Conservation (phyloP, 2,113 vertebrate genomes). For the Nothoprocta perdicaria region DNA sequence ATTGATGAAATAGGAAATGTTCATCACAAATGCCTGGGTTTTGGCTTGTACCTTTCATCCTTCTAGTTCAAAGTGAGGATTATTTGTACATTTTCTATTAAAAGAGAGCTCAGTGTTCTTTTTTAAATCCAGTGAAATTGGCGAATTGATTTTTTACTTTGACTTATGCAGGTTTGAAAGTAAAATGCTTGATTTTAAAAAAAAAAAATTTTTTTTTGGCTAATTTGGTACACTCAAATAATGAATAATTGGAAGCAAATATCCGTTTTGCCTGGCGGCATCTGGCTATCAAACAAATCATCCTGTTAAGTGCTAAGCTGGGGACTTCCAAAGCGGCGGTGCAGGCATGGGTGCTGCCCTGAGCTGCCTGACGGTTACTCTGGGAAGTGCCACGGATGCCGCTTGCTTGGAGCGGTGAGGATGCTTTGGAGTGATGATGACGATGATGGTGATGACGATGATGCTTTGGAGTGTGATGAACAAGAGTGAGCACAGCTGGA, state of each 20-base stretch:
- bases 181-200: neutral
- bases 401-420: too few relatives aligned
- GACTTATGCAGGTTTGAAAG: neutral
- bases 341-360: neutral
- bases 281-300: slow-evolving; percentile 31
- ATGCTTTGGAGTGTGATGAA: too few relatives aligned
- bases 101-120: neutral
- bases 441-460: too few relatives aligned
- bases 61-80: slow-evolving; percentile 13
- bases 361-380: neutral
- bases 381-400: neutral
- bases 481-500: too few relatives aligned
- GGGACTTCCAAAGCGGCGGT: slow-evolving; percentile 19
- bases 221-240: slow-evolving; percentile 21
- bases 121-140: slow-evolving; percentile 1
- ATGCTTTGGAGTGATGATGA: too few relatives aligned
- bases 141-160: slow-evolving; percentile 30
- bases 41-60: slow-evolving; percentile 11
- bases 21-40: neutral
- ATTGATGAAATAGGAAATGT: neutral
- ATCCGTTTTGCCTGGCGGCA: slow-evolving; percentile 7
- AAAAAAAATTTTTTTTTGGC: neutral
- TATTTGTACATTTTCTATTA: slow-evolving; percentile 35
- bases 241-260: neutral
- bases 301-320: slow-evolving; percentile 34